Base-by-base conservation (phyloP, 2,888 invertebrate genomes). In the Drosophila subquinaria region DNA sequence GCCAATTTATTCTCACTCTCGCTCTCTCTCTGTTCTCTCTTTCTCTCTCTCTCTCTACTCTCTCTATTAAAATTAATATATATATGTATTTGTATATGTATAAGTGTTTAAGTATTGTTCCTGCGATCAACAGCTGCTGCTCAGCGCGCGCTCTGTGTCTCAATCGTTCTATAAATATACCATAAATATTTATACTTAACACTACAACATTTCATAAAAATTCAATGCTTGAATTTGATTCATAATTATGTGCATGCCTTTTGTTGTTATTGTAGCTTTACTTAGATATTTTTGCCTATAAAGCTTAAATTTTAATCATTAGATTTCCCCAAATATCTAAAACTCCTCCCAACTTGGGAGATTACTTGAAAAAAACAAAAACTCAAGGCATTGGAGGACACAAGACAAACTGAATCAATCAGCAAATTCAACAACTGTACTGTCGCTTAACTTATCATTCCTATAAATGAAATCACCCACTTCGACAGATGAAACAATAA, bases 1-100 rank as follows among this genome's bases (percentile, higher is more conserved):
- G 74, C 88, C 86, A 69, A 88, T 87, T 84, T 87, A 66, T 87
- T 57, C 59, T 81, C 81, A 79, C 73, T 82, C 82, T 81, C 67
- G 59, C 59, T 59, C 47, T 27, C 23, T 59, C 48, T 59, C 38
- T 57, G 47, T 36, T 57, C 13, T 20, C 15, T 47, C 2, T 57
- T 20, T 47, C 20, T 45, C 35, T 57, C 55, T 56, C 33, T 56
- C 15, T 57, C 45, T 40, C 27, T 30, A n/a, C 20, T 9, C 20
- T 35, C 13, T 35, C 6, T 53, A 47, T 13, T 48, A 36, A 47
- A 33, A 52, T 57, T 48, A 36, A 47, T 42, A 52, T 57, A n/a
- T n/a, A 52, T 23, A 27, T 40, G 36, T 30, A 59, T 47, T 30
- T 17, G 40, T 52, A 23, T 45, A 36, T 55, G 47, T 48, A 42